Conservation (phyloP, 2,888 invertebrate species). For the Helleia helle region DNA sequence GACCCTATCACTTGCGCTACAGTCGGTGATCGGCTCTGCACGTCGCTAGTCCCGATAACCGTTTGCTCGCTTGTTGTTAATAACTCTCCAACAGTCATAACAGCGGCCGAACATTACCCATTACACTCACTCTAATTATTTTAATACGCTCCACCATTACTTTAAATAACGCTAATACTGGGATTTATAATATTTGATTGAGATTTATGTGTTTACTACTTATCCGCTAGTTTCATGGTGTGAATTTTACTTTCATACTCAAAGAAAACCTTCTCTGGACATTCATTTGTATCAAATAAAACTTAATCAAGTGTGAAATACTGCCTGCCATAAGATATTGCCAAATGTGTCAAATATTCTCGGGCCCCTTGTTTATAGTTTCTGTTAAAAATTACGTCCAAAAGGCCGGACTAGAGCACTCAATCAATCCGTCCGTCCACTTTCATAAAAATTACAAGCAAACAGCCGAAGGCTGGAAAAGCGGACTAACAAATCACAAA, state of each 20-base stretch:
- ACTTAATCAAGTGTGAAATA: no score
- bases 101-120: neutral
- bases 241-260: no score
- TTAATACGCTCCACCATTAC: neutral
- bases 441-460: slow-evolving; percentile 3
- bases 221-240: no score
- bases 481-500: slow-evolving; percentile 13
- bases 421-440: neutral
- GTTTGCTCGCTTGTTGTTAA: neutral
- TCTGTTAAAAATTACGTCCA: neutral
- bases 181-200: neutral
- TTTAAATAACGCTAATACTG: neutral
- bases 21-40: neutral
- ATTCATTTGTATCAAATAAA: no score
- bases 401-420: neutral
- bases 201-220: neutral
- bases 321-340: no score
- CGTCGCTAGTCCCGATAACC: neutral
- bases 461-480: slow-evolving; percentile 9
- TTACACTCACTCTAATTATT: neutral
- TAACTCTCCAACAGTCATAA: neutral
- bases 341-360: no score
- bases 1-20: neutral
- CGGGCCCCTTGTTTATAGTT: no score
- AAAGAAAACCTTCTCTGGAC: no score